Evolutionary conservation across 2,888 invertebrate species (phyloP).

Genomic region (Oscheius onirici): DNA sequence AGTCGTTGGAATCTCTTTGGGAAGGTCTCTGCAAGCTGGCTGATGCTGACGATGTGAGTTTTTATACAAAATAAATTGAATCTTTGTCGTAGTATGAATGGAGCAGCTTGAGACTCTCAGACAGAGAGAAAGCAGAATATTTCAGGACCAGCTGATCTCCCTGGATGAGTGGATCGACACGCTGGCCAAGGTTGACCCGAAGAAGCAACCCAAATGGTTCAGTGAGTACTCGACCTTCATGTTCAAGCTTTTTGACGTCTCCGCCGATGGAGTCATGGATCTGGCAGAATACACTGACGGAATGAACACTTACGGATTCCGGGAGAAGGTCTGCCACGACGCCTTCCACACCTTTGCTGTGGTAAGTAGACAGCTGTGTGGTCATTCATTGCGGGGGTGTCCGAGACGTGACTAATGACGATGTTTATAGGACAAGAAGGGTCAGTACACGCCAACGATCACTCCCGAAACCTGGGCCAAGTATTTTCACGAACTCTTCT

Average conservation of each 20-base stretch:
- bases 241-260: slow-evolving; percentile 71
- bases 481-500: slow-evolving; percentile 65
- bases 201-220: slow-evolving; percentile 68
- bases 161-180: slow-evolving; percentile 65
- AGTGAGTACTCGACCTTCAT: slow-evolving; percentile 67
- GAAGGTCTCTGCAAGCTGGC: slow-evolving; percentile 65
- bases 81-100: too few relatives aligned
- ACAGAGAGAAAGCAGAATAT: not conserved
- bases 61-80: too few relatives aligned
- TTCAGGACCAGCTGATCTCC: slow-evolving; percentile 61
- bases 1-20: slow-evolving; percentile 66
- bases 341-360: slow-evolving; percentile 63
- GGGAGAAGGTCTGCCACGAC: slow-evolving; percentile 45
- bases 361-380: slow-evolving; percentile 33
- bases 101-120: too few relatives aligned
- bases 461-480: slow-evolving; percentile 62
- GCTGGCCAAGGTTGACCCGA: slow-evolving; percentile 52
- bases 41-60: slow-evolving; percentile 55
- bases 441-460: slow-evolving; percentile 49
- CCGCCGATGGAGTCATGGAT: slow-evolving; percentile 68
- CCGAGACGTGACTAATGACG: not conserved
- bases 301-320: slow-evolving; percentile 67
- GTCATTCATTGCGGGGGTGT: not conserved
- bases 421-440: slow-evolving; percentile 52
- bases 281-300: slow-evolving; percentile 70